These are phyloP conservation scores for Cuculus canorus DNA, from an alignment of 2,797 vertebrate genomes.

Conservation along the genomic window DNA sequence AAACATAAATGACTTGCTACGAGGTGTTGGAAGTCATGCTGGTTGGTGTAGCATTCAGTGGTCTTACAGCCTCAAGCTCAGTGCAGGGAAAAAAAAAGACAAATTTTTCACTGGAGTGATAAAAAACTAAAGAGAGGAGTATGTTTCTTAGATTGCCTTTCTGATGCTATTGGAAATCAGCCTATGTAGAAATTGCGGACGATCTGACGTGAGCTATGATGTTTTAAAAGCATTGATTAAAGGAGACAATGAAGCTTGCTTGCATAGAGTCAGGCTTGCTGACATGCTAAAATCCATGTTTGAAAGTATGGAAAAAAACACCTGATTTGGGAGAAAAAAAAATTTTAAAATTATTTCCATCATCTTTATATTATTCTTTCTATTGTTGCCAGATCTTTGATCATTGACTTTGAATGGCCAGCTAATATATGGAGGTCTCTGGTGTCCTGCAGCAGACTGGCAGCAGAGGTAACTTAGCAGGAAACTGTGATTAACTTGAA, in stretches of 20 bases:
- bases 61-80: constrained; percentile 10
- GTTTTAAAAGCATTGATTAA: not conserved
- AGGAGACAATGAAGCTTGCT: constrained; percentile 2
- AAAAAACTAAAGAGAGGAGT: not conserved
- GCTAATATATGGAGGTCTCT: constrained; percentile 1
- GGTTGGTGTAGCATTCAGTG: not conserved
- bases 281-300: constrained; percentile 12
- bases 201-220: not conserved
- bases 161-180: not conserved
- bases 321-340: constrained; percentile 19
- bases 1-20: not conserved
- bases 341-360: constrained; percentile 21
- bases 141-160: not conserved
- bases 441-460: not conserved
- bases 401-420: not conserved
- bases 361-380: not conserved
- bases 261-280: not conserved
- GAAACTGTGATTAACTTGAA: not conserved
- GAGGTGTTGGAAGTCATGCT: constrained; percentile 10
- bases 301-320: not conserved
- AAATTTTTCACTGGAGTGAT: not conserved
- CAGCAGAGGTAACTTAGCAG: not conserved
- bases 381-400: not conserved
- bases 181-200: not conserved
- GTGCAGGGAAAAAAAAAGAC: not conserved